Percentiles rank a stretch among this genome's conserved stretches.
These are phyloP conservation scores for Coracopsis vasa DNA, from an alignment of 2,113 vertebrate genomes.

Conservation along the genomic window DNA sequence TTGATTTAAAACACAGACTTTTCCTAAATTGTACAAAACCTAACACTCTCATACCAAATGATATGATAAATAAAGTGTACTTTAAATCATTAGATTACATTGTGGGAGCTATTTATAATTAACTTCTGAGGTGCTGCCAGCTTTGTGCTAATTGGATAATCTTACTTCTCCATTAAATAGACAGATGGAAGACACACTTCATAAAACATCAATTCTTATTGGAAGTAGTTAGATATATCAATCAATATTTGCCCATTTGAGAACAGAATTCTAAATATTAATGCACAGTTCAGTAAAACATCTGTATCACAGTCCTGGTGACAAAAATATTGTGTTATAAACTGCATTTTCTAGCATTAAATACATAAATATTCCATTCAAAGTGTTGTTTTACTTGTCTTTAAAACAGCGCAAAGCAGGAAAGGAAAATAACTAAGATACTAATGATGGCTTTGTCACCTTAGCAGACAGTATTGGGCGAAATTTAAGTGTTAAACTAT, in stretches of 20 bases:
- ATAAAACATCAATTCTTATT: not conserved
- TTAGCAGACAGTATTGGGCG: not conserved
- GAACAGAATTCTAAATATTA: not conserved
- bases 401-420: not conserved
- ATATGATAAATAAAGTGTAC: not conserved
- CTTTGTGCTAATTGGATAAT: not conserved
- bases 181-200: not conserved
- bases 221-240: not conserved
- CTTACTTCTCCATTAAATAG: not conserved
- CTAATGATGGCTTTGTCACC: not conserved
- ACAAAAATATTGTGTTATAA: not conserved
- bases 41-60: not conserved
- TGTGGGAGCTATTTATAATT: not conserved
- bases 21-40: not conserved
- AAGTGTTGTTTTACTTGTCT: not conserved
- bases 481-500: not conserved
- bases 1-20: not conserved
- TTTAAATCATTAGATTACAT: not conserved
- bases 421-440: not conserved
- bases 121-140: not conserved
- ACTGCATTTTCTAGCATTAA: not conserved
- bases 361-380: not conserved
- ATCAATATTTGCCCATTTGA: not conserved
- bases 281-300: not conserved
- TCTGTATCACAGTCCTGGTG: not conserved